These are phyloP conservation scores for Tiliacea aurago DNA, from an alignment of 2,888 invertebrate genomes.

Conservation along the genomic window DNA sequence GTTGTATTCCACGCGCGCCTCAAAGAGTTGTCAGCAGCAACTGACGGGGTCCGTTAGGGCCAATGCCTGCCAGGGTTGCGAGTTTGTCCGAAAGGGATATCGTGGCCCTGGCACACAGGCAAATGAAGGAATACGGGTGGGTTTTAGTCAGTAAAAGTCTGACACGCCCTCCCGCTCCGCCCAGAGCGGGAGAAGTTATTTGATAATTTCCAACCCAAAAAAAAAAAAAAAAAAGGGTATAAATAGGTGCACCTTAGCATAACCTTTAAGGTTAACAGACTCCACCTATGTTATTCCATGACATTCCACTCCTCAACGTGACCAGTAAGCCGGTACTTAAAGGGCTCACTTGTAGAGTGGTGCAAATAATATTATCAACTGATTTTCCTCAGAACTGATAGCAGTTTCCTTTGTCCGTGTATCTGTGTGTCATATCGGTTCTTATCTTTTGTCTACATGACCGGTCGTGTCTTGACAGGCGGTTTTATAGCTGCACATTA, in stretches of 20 bases:
- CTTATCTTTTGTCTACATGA: constrained; percentile 81
- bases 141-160: too few relatives aligned
- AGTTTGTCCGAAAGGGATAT: too few relatives aligned
- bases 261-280: background rate
- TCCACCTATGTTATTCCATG: constrained; percentile 6
- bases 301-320: constrained; percentile 40
- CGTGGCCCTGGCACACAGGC: too few relatives aligned
- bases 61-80: too few relatives aligned
- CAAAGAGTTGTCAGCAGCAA: too few relatives aligned
- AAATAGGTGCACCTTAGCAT: background rate
- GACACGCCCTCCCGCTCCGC: too few relatives aligned
- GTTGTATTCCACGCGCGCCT: too few relatives aligned
- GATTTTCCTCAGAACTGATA: constrained; percentile 77
- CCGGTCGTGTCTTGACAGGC: constrained; percentile 74
- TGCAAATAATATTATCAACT: constrained; percentile 71
- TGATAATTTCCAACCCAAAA: too few relatives aligned
- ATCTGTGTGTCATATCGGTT: constrained; percentile 61
- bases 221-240: too few relatives aligned
- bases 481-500: constrained; percentile 57
- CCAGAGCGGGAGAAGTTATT: too few relatives aligned
- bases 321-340: constrained; percentile 36
- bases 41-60: too few relatives aligned
- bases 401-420: constrained; percentile 79
- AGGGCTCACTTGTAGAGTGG: constrained; percentile 44
- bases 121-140: too few relatives aligned